A percentile compares a stretch with the other conserved stretches of the same genome.
phyloP scores from a whole-genome alignment of 2,113 vertebrate genomes.

The Urocitellus parryii region DNA sequence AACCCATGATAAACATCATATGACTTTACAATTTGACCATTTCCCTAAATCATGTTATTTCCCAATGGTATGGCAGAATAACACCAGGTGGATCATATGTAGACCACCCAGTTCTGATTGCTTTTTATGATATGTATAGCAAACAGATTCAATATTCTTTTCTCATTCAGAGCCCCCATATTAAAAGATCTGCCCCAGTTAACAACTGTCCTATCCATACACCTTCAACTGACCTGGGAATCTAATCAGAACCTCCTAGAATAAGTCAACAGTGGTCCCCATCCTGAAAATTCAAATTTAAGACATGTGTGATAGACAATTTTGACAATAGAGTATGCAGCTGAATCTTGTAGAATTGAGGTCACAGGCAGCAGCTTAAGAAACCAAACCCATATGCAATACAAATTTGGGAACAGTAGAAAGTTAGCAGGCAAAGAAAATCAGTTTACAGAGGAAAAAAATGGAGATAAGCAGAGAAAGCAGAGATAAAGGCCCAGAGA shows the following conservation, averaged over 20 bases:
- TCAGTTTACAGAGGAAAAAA: background rate
- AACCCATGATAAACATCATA: background rate
- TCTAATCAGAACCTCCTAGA: constrained; percentile 20
- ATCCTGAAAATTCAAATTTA: constrained; percentile 8
- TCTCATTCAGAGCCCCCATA: background rate
- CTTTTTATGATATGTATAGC: background rate
- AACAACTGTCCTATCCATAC: background rate
- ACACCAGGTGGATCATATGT: background rate
- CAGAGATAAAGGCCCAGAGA: background rate
- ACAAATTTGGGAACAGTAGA: background rate
- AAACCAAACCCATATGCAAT: background rate
- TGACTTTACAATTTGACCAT: background rate
- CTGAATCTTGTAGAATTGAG: background rate
- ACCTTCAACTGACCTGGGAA: background rate
- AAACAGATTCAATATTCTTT: constrained; percentile 9
- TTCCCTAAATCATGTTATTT: background rate
- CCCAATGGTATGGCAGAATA: background rate
- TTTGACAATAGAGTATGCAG: background rate
- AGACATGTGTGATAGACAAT: background rate
- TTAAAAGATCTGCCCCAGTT: constrained; percentile 12
- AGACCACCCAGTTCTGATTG: background rate
- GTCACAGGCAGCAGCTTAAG: background rate
- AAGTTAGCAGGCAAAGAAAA: constrained; percentile 1
- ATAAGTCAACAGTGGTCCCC: background rate
- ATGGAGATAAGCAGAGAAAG: background rate